Conservation (phyloP, 1,140 invertebrate genomes). For the Nasonia longicornis region DNA sequence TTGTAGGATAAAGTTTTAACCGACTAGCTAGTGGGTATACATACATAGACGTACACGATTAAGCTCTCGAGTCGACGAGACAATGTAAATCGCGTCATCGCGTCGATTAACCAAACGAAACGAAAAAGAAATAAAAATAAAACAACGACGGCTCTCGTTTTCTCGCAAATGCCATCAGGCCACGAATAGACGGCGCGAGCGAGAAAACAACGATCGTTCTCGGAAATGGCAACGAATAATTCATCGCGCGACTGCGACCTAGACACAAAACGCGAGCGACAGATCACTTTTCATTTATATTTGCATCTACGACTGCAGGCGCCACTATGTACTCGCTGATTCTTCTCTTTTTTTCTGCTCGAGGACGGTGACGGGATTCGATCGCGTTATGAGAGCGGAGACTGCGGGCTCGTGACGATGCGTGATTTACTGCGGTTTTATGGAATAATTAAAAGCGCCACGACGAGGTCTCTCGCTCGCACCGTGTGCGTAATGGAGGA, state of each 20-base stretch:
- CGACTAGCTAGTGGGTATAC: no score
- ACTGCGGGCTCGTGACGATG: background rate
- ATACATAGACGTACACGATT: no score
- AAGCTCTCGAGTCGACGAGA: background rate
- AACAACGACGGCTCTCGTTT: background rate
- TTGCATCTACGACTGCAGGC: background rate
- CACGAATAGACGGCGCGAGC: background rate
- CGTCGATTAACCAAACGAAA: conserved; percentile 12
- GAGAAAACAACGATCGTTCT: conserved; percentile 28
- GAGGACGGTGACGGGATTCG: conserved; percentile 5
- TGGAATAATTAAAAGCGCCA: background rate
- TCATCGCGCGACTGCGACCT: conserved; percentile 35
- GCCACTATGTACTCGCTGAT: background rate
- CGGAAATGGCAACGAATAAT: conserved; percentile 33
- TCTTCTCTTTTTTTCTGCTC: background rate
- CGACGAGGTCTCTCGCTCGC: no score
- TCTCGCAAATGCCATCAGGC: background rate
- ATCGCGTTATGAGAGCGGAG: background rate
- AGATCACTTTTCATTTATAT: conserved; percentile 31
- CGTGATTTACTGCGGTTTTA: background rate
- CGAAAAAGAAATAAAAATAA: background rate
- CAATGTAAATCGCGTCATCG: conserved; percentile 27
- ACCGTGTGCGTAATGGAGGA: no score
- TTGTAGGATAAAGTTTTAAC: no score
- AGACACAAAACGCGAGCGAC: conserved; percentile 32